Conservation (phyloP, 1,140 invertebrate species). For the Trialeurodes vaporariorum region DNA sequence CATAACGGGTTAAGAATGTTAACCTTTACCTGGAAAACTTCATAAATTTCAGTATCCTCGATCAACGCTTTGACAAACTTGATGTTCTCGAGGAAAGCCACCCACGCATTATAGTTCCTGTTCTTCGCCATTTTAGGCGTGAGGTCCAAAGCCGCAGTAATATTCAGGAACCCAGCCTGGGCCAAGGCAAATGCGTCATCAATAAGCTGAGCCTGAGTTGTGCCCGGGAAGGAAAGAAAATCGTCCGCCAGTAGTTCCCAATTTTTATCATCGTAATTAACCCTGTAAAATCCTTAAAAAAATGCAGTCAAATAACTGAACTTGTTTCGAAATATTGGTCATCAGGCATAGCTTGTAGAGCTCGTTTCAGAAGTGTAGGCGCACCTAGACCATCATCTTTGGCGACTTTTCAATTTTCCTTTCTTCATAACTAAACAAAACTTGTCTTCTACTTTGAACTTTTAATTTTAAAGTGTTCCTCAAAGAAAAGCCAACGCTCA, state of each 20-base stretch:
- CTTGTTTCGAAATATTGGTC: no score
- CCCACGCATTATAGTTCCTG: not conserved
- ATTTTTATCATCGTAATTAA: constrained; percentile 57
- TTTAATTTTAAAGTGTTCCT: no score
- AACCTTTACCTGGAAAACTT: not conserved
- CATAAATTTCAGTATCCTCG: not conserved
- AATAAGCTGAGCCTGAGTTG: constrained; percentile 64
- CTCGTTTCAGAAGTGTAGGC: no score
- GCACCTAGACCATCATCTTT: no score
- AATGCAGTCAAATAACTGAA: no score
- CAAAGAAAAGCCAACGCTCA: no score
- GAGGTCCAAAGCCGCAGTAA: not conserved
- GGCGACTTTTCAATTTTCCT: no score
- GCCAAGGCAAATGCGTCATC: constrained; percentile 71
- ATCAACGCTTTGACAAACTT: not conserved
- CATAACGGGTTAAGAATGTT: no score
- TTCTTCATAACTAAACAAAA: no score
- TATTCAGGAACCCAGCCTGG: constrained; percentile 31
- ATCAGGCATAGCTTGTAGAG: no score
- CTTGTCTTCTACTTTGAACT: no score
- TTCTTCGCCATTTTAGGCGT: not conserved
- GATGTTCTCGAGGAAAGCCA: not conserved
- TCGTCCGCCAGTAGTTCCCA: constrained; percentile 46
- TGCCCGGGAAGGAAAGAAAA: constrained; percentile 30
- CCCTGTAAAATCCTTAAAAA: constrained; percentile 48